These are phyloP conservation scores for Strigops habroptila DNA, from an alignment of 2,113 vertebrate genomes.

Conservation along the genomic window DNA sequence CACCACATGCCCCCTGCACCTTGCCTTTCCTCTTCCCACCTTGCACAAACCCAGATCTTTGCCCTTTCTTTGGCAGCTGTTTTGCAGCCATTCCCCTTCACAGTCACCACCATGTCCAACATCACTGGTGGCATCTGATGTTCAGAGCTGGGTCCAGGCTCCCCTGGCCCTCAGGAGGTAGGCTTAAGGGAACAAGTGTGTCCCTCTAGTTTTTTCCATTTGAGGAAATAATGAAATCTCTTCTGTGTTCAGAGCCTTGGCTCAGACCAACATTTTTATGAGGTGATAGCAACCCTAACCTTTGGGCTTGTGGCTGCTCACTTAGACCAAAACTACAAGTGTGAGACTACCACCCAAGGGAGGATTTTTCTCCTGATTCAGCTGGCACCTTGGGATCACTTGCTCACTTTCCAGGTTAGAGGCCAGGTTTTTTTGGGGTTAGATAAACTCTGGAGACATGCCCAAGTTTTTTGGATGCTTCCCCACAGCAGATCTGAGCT, in stretches of 20 bases:
- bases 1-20: not conserved
- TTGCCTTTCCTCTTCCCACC: not conserved
- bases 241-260: not conserved
- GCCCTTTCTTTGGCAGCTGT: not conserved
- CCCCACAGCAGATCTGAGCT: not conserved
- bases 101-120: not conserved
- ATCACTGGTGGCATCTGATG: accelerated
- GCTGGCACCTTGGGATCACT: not conserved
- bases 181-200: not conserved
- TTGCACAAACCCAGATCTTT: not conserved
- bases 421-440: not conserved
- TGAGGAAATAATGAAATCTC: not conserved
- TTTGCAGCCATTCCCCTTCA: not conserved
- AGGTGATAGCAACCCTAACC: conserved; percentile 25
- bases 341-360: not conserved
- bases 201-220: not conserved
- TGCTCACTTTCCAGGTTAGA: not conserved
- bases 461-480: not conserved
- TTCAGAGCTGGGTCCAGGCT: not conserved
- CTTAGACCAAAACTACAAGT: not conserved
- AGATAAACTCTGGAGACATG: not conserved
- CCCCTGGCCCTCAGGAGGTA: not conserved
- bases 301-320: not conserved
- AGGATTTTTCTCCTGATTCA: not conserved
- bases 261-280: not conserved